A percentile compares a stretch with the other conserved stretches of the same genome.
These are phyloP conservation scores for Lydus trimaculatus DNA, from an alignment of 2,888 invertebrate genomes.

Conservation along the genomic window DNA sequence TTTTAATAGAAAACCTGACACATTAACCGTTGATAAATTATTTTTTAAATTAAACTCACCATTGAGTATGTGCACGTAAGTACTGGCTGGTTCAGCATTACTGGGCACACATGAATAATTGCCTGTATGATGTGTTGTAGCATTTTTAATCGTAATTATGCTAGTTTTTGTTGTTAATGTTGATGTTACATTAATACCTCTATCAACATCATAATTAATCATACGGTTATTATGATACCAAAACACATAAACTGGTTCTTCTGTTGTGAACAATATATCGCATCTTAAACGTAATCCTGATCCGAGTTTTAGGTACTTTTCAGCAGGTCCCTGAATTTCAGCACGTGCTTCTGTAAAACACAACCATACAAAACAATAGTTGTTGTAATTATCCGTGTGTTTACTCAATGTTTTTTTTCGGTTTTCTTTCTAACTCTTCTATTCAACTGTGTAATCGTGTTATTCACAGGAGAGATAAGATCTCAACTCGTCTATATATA, in stretches of 20 bases:
- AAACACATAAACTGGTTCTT: constrained; percentile 83
- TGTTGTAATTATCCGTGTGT: not conserved
- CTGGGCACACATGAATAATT: constrained; percentile 91
- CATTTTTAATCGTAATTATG: constrained; percentile 67
- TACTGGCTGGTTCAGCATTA: constrained; percentile 87
- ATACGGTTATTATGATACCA: constrained; percentile 91
- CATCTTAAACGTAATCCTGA: constrained; percentile 84
- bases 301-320: constrained; percentile 88
- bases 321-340: constrained; percentile 84
- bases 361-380: not conserved
- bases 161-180: constrained; percentile 76
- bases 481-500: not conserved
- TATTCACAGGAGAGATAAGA: not conserved
- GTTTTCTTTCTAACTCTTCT: not conserved
- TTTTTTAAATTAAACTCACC: constrained; percentile 70
- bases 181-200: constrained; percentile 86
- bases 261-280: constrained; percentile 83
- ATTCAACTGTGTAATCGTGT: not conserved
- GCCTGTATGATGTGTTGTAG: constrained; percentile 78
- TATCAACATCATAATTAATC: constrained; percentile 90
- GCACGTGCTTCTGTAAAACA: constrained; percentile 78
- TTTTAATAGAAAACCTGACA: not conserved
- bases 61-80: constrained; percentile 89
- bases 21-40: too few relatives aligned
- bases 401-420: too few relatives aligned